Evolutionary conservation across 2,888 invertebrate genomes (phyloP).

Genomic region (Gasteruption jaculator): DNA sequence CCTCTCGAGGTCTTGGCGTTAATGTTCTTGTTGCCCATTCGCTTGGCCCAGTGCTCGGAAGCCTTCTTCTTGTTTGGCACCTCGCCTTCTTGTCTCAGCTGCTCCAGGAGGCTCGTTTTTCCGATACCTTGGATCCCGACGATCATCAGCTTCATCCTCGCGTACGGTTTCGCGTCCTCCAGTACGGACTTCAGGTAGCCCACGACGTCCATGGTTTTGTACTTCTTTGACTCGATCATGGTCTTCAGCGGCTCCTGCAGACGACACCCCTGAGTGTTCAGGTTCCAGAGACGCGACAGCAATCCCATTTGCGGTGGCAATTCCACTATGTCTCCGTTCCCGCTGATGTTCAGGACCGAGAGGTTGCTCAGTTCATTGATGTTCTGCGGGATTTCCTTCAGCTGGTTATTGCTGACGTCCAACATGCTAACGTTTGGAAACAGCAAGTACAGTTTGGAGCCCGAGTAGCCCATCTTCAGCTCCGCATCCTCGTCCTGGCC

Average conservation of each 20-base stretch:
- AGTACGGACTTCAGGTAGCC: conserved; percentile 86
- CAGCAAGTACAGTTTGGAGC: conserved; percentile 57
- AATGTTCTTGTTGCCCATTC: conserved; percentile 88
- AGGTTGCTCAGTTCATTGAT: conserved; percentile 82
- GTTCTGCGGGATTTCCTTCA: conserved; percentile 74
- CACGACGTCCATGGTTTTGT: conserved; percentile 92
- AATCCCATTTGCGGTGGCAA: conserved; percentile 95
- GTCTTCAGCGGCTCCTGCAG: conserved; percentile 83
- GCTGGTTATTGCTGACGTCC: conserved; percentile 85
- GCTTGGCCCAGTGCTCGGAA: conserved; percentile 85
- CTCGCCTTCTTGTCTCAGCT: conserved; percentile 81
- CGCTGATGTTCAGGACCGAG: conserved; percentile 90
- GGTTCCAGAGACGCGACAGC: conserved; percentile 91
- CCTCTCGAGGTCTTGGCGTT: conserved; percentile 72
- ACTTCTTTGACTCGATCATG: conserved; percentile 89
- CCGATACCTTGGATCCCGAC: conserved; percentile 84
- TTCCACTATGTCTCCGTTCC: conserved; percentile 78
- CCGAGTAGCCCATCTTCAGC: conserved; percentile 37
- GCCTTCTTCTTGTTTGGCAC: conserved; percentile 66
- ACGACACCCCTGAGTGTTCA: conserved; percentile 86
- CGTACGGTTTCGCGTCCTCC: conserved; percentile 89
- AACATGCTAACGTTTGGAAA: conserved; percentile 94
- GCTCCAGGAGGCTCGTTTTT: conserved; percentile 89
- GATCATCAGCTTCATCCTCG: conserved; percentile 93
- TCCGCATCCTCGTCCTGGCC: conserved; percentile 53